These are phyloP conservation scores for Chrosomus eos DNA, from an alignment of 2,797 vertebrate species.

Conservation along the genomic window DNA sequence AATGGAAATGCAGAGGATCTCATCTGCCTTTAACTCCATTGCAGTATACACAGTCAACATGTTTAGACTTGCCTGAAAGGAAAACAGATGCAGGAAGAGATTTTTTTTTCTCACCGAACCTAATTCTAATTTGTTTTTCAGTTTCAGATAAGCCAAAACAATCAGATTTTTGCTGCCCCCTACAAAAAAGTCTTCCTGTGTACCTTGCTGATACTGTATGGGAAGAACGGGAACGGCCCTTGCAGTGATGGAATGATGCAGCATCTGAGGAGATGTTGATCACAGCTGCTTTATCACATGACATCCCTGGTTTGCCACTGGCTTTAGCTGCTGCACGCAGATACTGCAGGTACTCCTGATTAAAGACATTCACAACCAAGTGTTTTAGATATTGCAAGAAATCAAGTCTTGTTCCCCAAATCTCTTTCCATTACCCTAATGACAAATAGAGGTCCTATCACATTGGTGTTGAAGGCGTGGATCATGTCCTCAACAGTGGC, in stretches of 20 bases:
- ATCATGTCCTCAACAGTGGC: slow-evolving; percentile 62
- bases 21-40: slow-evolving; percentile 59
- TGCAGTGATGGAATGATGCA: background rate
- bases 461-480: slow-evolving; percentile 43
- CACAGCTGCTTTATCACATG: slow-evolving; percentile 74
- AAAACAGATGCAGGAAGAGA: background rate
- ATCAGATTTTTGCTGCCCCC: background rate
- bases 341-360: slow-evolving; percentile 74
- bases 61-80: slow-evolving; percentile 58
- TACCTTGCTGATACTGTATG: slow-evolving; percentile 77
- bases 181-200: background rate
- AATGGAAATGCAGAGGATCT: slow-evolving; percentile 64
- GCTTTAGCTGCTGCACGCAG: slow-evolving; percentile 69
- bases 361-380: background rate
- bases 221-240: slow-evolving; percentile 54
- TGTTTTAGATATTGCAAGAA: background rate
- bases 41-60: slow-evolving; percentile 64
- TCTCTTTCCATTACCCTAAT: slow-evolving; percentile 55
- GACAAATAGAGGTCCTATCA: slow-evolving; percentile 55
- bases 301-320: slow-evolving; percentile 68
- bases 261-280: slow-evolving; percentile 68
- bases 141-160: background rate
- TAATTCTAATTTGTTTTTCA: background rate
- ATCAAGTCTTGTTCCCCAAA: background rate
- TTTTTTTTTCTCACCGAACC: background rate